Conservation (phyloP, 2,113 vertebrate species). For the Oncorhynchus tshawytscha region DNA sequence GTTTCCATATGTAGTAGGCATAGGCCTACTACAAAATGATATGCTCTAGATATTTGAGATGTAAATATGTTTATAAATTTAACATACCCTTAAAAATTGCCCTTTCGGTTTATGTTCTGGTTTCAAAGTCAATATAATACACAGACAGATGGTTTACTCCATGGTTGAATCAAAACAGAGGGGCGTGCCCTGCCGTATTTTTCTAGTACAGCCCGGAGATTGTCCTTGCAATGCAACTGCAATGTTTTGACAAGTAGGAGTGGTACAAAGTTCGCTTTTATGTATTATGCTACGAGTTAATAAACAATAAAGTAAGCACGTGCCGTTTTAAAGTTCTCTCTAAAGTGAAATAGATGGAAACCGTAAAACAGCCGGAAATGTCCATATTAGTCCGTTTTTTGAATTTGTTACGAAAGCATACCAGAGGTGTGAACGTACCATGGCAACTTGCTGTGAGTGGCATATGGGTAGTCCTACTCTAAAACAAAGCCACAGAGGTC, state of each 20-base stretch:
- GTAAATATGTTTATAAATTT: background rate
- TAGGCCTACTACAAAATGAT: too few species aligned
- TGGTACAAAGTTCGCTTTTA: background rate
- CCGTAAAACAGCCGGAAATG: background rate
- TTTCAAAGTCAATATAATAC: background rate
- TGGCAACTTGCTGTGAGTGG: too few species aligned
- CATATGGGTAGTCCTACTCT: too few species aligned
- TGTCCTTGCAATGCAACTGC: background rate
- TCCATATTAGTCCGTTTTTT: background rate
- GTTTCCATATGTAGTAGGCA: background rate
- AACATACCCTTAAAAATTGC: background rate
- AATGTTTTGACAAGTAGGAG: background rate
- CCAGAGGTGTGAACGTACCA: too few species aligned
- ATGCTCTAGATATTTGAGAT: too few species aligned
- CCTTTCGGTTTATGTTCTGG: background rate
- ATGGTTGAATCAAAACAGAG: constrained; percentile 59
- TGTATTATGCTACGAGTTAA: background rate
- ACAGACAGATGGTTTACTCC: constrained; percentile 18
- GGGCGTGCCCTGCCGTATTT: background rate
- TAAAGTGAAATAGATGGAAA: background rate
- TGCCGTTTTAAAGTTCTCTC: background rate
- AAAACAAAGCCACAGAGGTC: too few species aligned
- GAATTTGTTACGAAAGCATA: background rate
- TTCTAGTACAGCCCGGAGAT: too few species aligned
- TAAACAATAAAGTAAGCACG: background rate